Conservation (phyloP, 2,113 vertebrate genomes). For the Suricata suricatta region DNA sequence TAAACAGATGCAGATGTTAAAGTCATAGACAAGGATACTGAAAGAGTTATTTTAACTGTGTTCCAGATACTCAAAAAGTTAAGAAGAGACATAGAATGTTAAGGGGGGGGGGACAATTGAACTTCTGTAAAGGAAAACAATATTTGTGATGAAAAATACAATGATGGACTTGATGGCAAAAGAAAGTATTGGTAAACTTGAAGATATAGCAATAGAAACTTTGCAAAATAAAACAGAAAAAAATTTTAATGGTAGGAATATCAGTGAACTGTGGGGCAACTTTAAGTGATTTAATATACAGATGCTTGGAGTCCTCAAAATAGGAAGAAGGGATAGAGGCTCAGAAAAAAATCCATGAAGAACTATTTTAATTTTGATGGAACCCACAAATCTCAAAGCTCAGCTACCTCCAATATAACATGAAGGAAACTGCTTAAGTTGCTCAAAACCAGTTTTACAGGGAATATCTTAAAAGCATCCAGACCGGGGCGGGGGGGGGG, state of each 20-base stretch:
- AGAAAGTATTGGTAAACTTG: background rate
- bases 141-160: background rate
- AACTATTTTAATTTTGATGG: background rate
- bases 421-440: background rate
- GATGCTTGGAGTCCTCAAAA: background rate
- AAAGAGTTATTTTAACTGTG: background rate
- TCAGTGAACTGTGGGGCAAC: background rate
- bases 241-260: background rate
- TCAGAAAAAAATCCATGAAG: background rate
- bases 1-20: background rate
- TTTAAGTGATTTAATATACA: background rate
- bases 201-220: background rate
- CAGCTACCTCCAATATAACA: background rate
- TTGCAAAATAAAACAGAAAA: background rate
- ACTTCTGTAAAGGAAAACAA: background rate
- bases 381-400: background rate
- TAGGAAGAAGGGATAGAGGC: background rate
- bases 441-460: background rate
- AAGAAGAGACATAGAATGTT: background rate
- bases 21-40: background rate
- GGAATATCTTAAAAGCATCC: background rate
- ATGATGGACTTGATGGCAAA: background rate
- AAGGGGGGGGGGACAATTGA: background rate
- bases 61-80: background rate
- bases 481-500: no score